A percentile compares a stretch with the other conserved stretches of the same genome.
phyloP scores from a whole-genome alignment of 2,797 vertebrate genomes.

The Xenopus petersii region DNA sequence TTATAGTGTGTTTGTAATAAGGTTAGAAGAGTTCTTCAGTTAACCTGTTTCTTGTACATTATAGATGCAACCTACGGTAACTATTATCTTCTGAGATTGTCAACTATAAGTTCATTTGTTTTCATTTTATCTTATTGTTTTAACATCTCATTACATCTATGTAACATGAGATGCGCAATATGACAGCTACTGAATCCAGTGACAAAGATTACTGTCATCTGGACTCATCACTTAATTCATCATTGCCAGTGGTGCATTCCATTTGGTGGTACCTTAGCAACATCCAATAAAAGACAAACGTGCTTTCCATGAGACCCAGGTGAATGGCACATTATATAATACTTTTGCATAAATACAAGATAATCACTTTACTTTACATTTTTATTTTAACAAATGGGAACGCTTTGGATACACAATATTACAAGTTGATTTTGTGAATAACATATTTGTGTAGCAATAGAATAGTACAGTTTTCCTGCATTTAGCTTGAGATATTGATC shows the following conservation, averaged over 20 bases:
- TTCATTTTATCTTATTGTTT: constrained; percentile 70
- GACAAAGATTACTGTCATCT: constrained; percentile 90
- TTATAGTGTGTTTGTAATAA: neutral
- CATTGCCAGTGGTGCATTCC: constrained; percentile 91
- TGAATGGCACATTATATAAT: constrained; percentile 76
- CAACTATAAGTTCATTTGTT: constrained; percentile 52
- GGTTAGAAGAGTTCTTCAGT: constrained; percentile 25
- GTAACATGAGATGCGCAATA: constrained; percentile 94
- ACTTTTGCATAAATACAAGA: constrained; percentile 82
- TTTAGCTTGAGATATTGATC: constrained; percentile 26
- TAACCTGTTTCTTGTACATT: constrained; percentile 30
- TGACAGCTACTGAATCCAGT: constrained; percentile 96
- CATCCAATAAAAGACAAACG: constrained; percentile 79
- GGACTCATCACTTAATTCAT: constrained; percentile 96
- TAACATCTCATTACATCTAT: constrained; percentile 89
- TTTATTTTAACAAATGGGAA: constrained; percentile 80
- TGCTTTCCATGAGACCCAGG: constrained; percentile 69
- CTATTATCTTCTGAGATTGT: constrained; percentile 43
- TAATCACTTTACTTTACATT: constrained; percentile 79
- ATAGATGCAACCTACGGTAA: constrained; percentile 23
- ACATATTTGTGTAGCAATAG: constrained; percentile 9
- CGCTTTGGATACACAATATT: constrained; percentile 72
- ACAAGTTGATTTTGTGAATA: constrained; percentile 52
- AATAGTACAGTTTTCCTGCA: neutral
- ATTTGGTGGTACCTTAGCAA: constrained; percentile 95